Evolutionary conservation across 30 jellyfish, hydroid and myxozoan species (phyloP).

Genomic region (Pelagia noctiluca): DNA sequence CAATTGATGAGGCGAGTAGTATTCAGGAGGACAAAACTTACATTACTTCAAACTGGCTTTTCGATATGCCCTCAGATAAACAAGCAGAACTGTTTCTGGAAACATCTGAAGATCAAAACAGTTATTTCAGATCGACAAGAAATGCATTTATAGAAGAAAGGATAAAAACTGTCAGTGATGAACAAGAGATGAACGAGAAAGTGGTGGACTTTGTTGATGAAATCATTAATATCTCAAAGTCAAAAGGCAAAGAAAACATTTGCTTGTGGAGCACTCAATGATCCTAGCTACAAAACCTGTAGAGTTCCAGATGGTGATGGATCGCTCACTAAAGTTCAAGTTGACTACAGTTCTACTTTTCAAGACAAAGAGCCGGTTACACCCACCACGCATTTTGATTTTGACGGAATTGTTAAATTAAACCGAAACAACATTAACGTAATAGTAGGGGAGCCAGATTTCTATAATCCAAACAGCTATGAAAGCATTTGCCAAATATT

Average conservation of each 20-base stretch:
- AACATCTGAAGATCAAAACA: neutral
- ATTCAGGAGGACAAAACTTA: too few relatives aligned
- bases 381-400: too few relatives aligned
- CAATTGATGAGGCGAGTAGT: neutral
- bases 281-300: neutral
- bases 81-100: neutral
- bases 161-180: neutral
- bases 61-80: neutral
- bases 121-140: conserved; percentile 2
- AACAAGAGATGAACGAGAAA: neutral
- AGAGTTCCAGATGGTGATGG: neutral
- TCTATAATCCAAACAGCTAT: neutral
- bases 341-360: neutral
- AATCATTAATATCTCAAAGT: too few relatives aligned
- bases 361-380: neutral
- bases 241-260: neutral
- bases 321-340: neutral
- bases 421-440: neutral
- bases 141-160: conserved; percentile 24
- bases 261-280: neutral
- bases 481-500: neutral
- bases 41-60: too few relatives aligned
- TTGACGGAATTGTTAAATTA: neutral
- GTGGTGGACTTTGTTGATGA: too few relatives aligned
- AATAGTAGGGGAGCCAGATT: conserved; percentile 31